Base-by-base conservation (phyloP, 2,113 vertebrate species). In the Xiphorhynchus elegans region DNA sequence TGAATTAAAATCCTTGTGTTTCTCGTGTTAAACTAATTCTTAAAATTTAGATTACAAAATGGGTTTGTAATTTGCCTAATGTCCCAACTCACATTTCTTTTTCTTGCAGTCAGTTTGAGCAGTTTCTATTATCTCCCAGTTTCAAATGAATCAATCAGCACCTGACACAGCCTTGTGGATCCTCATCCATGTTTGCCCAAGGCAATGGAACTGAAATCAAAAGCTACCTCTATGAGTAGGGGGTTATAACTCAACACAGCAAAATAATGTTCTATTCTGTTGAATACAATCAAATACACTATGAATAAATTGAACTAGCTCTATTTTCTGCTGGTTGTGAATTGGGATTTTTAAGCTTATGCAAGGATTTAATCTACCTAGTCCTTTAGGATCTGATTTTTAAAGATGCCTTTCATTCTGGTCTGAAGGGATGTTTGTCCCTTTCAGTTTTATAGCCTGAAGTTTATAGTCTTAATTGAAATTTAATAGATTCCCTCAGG, bases 121-220 rank as follows among this genome's bases (percentile, higher is more conserved):
- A 95, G 91, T 95, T 97, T 97, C 96, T 97, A 96, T 98, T 98
- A 97, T 98, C 97, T 98, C 92, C 39, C 59, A 96, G 86, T 96
- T 98, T 97, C 97, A 96, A 97, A 98, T 96, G 97, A 97, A 98
- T 98, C 98, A 97, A 97, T 98, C 98, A 97, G 89, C 94, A 95
- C 96, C 95, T 97, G 97, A 97, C 91, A 63, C 76, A 97, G 96
- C 95, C 97, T 97, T 98, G 89, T 96, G 96, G 95, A 95, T 97
- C 97, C 93, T 98, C 95, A 96, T 89, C 96, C 96, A 87, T 96
- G 96, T 96, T 97, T 4, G 96, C 97, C 97, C 91, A 97, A 97
- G 97, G 98, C 98, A 97, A 97, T 97, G 94, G 93, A 96, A 97
- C 97, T 95, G 78, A 98, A 98, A 98, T 97, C 96, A 97, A 97